phyloP scores from a whole-genome alignment of 1,140 invertebrate species.

The Patella vulgata region DNA sequence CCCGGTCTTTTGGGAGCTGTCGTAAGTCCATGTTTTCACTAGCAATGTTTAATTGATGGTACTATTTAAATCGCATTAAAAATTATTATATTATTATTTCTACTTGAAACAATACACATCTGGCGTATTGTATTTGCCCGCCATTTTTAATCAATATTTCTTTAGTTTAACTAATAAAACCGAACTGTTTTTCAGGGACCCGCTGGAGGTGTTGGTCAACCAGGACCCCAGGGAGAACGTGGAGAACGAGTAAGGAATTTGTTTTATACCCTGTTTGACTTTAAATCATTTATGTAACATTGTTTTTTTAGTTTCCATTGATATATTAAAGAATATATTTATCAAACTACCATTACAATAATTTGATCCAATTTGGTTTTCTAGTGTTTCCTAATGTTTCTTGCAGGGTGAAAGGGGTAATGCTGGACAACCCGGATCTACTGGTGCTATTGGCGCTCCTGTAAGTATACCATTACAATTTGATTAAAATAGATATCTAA shows the following conservation, averaged over 20 bases:
- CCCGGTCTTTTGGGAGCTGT: conserved; percentile 44
- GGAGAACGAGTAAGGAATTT: conserved; percentile 51
- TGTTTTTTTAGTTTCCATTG: too few relatives aligned
- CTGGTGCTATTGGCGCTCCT: conserved; percentile 73
- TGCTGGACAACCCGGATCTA: conserved; percentile 69
- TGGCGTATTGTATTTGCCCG: too few relatives aligned
- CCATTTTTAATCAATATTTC: background rate
- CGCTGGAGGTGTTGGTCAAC: conserved; percentile 37
- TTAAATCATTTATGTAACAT: too few relatives aligned
- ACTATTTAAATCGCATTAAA: background rate
- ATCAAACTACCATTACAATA: too few relatives aligned
- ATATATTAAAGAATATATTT: too few relatives aligned
- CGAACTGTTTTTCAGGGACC: conserved; percentile 48
- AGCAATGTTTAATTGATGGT: background rate
- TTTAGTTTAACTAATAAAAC: too few relatives aligned
- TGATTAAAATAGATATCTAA: too few relatives aligned
- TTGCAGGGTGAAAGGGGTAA: conserved; percentile 75
- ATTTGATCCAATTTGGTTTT: too few relatives aligned
- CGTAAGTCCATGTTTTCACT: conserved; percentile 21
- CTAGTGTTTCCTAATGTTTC: too few relatives aligned
- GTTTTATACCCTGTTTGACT: background rate
- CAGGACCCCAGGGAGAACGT: conserved; percentile 45
- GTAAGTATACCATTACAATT: conserved; percentile 47
- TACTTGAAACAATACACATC: too few relatives aligned
- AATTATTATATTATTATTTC: too few relatives aligned